A percentile compares a stretch with the other conserved stretches of the same genome.
Conservation (phyloP, 2,797 vertebrate genomes). For the Apogon talboti region DNA sequence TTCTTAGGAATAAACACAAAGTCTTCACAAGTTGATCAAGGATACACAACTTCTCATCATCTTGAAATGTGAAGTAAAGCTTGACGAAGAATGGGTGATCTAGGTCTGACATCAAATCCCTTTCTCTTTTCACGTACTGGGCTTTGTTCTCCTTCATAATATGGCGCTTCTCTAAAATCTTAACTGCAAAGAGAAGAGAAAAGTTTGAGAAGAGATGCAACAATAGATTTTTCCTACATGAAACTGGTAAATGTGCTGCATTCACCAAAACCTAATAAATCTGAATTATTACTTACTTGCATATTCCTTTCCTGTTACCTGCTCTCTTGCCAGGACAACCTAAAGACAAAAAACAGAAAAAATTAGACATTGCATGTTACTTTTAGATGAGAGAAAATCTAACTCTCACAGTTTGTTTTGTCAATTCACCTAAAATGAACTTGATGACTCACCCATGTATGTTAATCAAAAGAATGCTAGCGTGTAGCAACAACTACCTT, state of each 20-base stretch:
- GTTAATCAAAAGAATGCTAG: slow-evolving; percentile 74
- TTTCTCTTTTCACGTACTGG: slow-evolving; percentile 96
- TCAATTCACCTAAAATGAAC: slow-evolving; percentile 54
- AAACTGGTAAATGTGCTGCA: not conserved
- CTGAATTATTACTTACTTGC: slow-evolving; percentile 89
- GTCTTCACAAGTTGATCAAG: slow-evolving; percentile 73
- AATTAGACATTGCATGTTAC: slow-evolving; percentile 16
- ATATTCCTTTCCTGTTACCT: slow-evolving; percentile 94
- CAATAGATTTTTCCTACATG: not conserved
- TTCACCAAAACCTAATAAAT: not conserved
- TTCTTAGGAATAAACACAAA: not conserved
- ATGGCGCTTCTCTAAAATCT: slow-evolving; percentile 99
- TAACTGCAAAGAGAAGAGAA: slow-evolving; percentile 85
- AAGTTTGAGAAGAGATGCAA: slow-evolving; percentile 15
- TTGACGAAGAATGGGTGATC: slow-evolving; percentile 99
- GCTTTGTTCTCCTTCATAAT: slow-evolving; percentile 99
- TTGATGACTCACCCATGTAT: slow-evolving; percentile 63
- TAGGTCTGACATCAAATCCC: slow-evolving; percentile 96
- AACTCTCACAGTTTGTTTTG: slow-evolving; percentile 32
- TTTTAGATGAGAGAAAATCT: slow-evolving; percentile 5
- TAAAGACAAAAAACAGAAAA: slow-evolving; percentile 66
- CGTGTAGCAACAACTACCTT: slow-evolving; percentile 72
- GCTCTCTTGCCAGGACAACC: slow-evolving; percentile 98
- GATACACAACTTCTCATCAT: slow-evolving; percentile 99
- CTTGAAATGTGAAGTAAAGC: slow-evolving; percentile 99